phyloP scores from a whole-genome alignment of 2,113 vertebrate species.

The Rhinolophus ferrumequinum region DNA sequence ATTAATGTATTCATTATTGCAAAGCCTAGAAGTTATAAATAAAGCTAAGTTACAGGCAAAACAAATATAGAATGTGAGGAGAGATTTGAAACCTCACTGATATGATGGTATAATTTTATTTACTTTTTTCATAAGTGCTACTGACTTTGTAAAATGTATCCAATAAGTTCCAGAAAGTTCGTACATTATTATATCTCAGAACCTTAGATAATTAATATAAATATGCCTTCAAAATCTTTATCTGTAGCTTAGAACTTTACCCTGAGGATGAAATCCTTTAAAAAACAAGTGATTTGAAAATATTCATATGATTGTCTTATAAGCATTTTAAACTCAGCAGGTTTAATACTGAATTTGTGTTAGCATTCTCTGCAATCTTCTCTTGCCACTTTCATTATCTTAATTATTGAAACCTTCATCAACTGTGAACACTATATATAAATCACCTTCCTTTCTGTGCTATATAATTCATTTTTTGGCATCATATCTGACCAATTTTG shows the following conservation, averaged over 20 bases:
- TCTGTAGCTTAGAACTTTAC: not conserved
- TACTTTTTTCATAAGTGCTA: not conserved
- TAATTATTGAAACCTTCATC: not conserved
- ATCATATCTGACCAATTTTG: not conserved
- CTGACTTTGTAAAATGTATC: not conserved
- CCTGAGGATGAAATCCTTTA: not conserved
- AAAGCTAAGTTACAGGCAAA: not conserved
- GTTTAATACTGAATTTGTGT: not conserved
- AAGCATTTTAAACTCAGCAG: not conserved
- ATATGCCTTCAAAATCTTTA: not conserved
- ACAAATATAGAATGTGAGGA: not conserved
- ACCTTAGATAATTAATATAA: not conserved
- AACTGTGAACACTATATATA: not conserved
- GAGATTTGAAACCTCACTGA: not conserved
- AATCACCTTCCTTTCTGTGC: not conserved
- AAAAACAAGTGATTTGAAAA: not conserved
- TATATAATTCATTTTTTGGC: not conserved
- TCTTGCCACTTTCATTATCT: not conserved
- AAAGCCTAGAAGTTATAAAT: not conserved
- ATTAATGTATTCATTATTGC: conserved; percentile 28
- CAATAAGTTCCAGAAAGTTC: not conserved
- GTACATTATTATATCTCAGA: not conserved
- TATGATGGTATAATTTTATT: not conserved
- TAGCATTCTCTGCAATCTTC: not conserved
- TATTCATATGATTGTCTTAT: not conserved